A percentile compares a stretch with the other conserved stretches of the same genome.
Conservation (phyloP, 2,113 vertebrate genomes). For the Probosciger aterrimus region DNA sequence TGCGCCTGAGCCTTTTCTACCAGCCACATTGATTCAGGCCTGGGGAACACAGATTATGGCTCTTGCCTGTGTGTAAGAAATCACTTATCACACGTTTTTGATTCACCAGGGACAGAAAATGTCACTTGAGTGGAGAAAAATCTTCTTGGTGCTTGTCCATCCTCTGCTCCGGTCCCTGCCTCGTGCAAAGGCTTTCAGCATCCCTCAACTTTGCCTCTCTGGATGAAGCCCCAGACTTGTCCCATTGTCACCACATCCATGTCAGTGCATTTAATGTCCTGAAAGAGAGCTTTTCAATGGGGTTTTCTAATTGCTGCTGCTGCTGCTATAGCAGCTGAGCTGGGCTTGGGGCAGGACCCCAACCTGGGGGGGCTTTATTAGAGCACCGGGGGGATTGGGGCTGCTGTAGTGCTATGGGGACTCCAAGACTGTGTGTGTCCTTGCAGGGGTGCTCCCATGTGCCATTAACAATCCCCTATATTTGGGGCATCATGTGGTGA, state of each 20-base stretch:
- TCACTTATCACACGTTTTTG: accelerated
- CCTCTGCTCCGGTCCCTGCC: neutral
- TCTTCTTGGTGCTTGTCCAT: neutral
- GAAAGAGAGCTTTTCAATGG: neutral
- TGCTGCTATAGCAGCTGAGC: neutral
- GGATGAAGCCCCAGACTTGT: neutral
- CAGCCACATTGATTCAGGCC: accelerated
- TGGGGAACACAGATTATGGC: neutral
- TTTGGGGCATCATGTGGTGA: accelerated
- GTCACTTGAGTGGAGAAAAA: neutral
- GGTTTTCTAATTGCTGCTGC: neutral
- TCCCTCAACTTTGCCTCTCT: neutral
- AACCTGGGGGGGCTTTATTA: neutral
- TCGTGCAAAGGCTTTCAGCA: neutral
- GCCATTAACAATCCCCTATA: accelerated
- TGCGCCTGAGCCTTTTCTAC: neutral
- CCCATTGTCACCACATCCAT: accelerated
- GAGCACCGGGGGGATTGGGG: accelerated
- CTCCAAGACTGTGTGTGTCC: accelerated
- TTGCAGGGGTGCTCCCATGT: accelerated
- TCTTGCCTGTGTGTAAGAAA: neutral
- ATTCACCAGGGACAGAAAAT: neutral
- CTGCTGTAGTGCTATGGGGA: neutral
- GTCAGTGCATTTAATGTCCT: neutral
- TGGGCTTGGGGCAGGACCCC: neutral